phyloP scores from a whole-genome alignment of 2,888 invertebrate species.

The Tipula vernalis region DNA sequence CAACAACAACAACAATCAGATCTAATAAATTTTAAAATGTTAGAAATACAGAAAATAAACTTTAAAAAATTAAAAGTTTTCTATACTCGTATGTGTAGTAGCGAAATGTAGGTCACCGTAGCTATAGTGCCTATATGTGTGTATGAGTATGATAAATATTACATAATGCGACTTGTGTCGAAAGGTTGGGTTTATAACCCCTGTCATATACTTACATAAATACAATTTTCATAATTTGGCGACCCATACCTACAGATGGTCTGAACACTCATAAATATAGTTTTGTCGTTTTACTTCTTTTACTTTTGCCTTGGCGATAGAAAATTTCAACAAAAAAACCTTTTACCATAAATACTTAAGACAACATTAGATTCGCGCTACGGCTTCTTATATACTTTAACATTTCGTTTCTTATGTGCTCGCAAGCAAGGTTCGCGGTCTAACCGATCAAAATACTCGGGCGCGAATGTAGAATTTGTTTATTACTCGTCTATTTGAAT shows the following conservation, averaged over 20 bases:
- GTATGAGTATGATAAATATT: background rate
- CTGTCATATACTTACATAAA: background rate
- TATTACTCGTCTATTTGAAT: background rate
- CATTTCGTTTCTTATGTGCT: background rate
- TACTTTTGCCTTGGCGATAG: background rate
- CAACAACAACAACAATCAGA: background rate
- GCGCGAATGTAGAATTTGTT: background rate
- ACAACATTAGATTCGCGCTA: background rate
- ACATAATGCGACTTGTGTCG: background rate
- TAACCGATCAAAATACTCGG: background rate
- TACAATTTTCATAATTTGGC: background rate
- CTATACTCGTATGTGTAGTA: background rate
- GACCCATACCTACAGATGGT: background rate
- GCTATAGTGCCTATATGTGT: background rate
- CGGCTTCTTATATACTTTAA: background rate
- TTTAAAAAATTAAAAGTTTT: conserved; percentile 4
- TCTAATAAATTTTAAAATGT: background rate
- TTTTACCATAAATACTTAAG: background rate
- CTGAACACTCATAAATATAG: background rate
- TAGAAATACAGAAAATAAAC: background rate
- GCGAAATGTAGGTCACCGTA: background rate
- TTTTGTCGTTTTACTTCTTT: background rate
- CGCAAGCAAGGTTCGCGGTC: background rate
- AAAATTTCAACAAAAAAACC: background rate
- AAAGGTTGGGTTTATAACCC: background rate